Conservation (phyloP, 2,797 vertebrate genomes). For the Onychomys leucogaster region DNA sequence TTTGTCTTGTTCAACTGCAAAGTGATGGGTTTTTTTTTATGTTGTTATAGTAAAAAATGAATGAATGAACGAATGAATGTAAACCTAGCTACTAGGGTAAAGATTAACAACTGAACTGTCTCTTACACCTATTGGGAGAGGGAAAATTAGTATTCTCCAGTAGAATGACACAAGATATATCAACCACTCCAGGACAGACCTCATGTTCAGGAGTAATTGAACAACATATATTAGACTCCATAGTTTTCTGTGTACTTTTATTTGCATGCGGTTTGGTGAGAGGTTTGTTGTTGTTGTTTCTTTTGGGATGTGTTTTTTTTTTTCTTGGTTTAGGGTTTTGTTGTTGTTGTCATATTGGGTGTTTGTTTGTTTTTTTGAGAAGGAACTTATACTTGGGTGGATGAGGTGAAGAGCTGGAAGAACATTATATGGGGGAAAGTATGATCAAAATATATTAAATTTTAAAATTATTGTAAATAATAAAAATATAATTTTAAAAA, state of each 20-base stretch:
- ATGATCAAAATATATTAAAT: neutral
- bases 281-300: neutral
- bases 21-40: neutral
- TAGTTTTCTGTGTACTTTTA: neutral
- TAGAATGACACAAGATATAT: neutral
- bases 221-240: neutral
- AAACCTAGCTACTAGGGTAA: neutral
- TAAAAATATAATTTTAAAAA: neutral
- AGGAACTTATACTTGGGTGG: neutral
- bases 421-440: neutral
- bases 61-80: neutral
- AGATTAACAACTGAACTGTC: neutral
- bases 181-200: neutral
- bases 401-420: neutral
- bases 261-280: neutral
- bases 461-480: neutral
- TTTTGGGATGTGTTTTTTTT: neutral
- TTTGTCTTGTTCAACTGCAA: neutral
- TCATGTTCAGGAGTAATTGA: neutral
- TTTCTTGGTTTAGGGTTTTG: neutral
- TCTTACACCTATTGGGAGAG: neutral
- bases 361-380: neutral
- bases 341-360: neutral
- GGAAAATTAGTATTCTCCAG: neutral
- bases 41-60: neutral